These are phyloP conservation scores for Amia ocellicauda DNA, from an alignment of 2,113 vertebrate genomes.

Conservation along the genomic window DNA sequence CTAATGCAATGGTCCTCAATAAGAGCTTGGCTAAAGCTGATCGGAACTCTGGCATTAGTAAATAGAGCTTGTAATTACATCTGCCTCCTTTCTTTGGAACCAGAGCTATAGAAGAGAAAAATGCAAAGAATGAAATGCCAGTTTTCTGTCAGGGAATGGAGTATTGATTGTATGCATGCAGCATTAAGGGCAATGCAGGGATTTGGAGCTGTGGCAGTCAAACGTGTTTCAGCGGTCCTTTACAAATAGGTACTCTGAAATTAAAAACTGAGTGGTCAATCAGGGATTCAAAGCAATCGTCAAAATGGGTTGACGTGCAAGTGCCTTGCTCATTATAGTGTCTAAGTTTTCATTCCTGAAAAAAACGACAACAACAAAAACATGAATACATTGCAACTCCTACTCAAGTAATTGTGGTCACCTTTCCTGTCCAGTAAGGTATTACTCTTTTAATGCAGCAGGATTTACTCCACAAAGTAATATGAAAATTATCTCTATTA, in stretches of 20 bases:
- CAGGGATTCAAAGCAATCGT: constrained; percentile 42
- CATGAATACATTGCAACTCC: constrained; percentile 45
- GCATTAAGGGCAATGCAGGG: constrained; percentile 25
- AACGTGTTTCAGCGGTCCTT: constrained; percentile 9
- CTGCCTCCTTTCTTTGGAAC: neutral
- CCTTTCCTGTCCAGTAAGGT: constrained; percentile 50
- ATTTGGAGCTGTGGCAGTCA: constrained; percentile 17
- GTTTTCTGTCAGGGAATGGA: constrained; percentile 30
- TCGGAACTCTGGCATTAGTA: neutral
- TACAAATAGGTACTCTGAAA: constrained; percentile 36
- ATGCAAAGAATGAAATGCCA: too few relatives aligned
- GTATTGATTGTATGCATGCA: constrained; percentile 40
- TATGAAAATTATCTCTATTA: too few relatives aligned
- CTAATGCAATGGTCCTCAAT: neutral
- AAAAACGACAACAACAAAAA: too few relatives aligned
- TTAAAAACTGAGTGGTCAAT: constrained; percentile 28
- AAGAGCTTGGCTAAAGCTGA: neutral
- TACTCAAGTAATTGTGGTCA: constrained; percentile 54
- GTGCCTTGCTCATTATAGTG: constrained; percentile 40
- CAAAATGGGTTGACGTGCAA: constrained; percentile 41
- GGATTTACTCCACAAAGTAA: constrained; percentile 27
- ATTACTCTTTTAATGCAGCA: constrained; percentile 46
- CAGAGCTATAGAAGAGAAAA: neutral
- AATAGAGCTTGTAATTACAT: neutral
- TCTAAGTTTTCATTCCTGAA: constrained; percentile 51